Percentiles rank a stretch among this genome's conserved stretches.
Conservation (phyloP, 2,113 vertebrate species). For the Hucho hucho region DNA sequence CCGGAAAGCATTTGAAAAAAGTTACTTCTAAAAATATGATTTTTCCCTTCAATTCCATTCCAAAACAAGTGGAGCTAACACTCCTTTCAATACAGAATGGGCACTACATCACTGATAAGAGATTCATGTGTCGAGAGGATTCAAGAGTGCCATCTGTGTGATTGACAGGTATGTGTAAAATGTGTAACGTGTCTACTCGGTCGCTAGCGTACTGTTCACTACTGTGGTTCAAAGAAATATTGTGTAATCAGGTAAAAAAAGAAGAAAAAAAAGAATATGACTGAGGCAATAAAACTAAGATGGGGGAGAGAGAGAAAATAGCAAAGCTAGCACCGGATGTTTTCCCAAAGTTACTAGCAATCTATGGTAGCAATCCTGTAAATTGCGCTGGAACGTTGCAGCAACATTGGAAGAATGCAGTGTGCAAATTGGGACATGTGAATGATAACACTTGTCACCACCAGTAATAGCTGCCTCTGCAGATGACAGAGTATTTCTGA, state of each 20-base stretch:
- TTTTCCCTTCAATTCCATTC: conserved; percentile 60
- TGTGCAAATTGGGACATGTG: conserved; percentile 38
- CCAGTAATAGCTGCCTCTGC: conserved; percentile 71
- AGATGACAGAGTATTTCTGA: conserved; percentile 41
- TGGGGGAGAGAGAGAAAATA: conserved; percentile 29
- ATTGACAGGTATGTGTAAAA: conserved; percentile 36
- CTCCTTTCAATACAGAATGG: conserved; percentile 51
- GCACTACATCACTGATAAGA: conserved; percentile 60
- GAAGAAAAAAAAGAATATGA: conserved; percentile 33
- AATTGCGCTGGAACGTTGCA: conserved; percentile 36
- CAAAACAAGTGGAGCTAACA: conserved; percentile 66
- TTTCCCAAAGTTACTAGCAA: conserved; percentile 30
- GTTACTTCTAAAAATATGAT: conserved; percentile 37
- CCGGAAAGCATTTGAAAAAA: conserved; percentile 62
- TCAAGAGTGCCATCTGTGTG: conserved; percentile 40
- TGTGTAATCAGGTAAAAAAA: conserved; percentile 20
- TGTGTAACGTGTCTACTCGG: conserved; percentile 16
- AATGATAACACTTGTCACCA: conserved; percentile 55
- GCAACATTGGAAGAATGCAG: conserved; percentile 36
- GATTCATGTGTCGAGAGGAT: conserved; percentile 51
- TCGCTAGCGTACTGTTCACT: conserved; percentile 15
- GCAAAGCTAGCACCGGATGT: conserved; percentile 28
- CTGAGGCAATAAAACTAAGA: conserved; percentile 38
- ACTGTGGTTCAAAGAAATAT: conserved; percentile 29
- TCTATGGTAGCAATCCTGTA: conserved; percentile 29